A percentile compares a stretch with the other conserved stretches of the same genome.
These are phyloP conservation scores for Pelecanoides urinatrix DNA, from an alignment of 2,113 vertebrate genomes.

Conservation along the genomic window DNA sequence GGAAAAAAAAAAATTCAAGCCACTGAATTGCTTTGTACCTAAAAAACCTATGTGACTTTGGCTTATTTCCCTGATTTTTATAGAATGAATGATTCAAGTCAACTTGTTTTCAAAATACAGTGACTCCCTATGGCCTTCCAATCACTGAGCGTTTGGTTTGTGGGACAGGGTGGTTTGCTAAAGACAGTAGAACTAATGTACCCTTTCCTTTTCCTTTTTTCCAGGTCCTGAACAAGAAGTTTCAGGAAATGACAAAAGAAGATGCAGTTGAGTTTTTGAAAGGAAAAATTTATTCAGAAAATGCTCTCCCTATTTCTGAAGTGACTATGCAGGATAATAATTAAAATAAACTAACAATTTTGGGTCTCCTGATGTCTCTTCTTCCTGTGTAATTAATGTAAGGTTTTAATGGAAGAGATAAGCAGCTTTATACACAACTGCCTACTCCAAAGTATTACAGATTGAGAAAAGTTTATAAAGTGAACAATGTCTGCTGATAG, in stretches of 20 bases:
- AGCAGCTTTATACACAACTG: background rate
- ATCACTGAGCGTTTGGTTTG: background rate
- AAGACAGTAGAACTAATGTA: background rate
- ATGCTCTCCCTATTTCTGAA: background rate
- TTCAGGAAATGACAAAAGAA: conserved; percentile 69
- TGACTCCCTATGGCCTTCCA: background rate
- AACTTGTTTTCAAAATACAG: background rate
- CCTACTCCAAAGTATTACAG: background rate
- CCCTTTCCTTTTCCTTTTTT: background rate
- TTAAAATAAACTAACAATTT: conserved; percentile 45
- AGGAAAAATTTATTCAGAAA: conserved; percentile 68
- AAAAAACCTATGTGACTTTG: background rate
- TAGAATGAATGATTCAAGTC: background rate
- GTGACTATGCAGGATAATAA: background rate
- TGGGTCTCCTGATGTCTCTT: background rate
- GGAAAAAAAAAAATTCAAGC: background rate
- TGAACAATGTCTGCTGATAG: background rate
- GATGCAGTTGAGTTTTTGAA: conserved; percentile 68
- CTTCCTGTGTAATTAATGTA: background rate
- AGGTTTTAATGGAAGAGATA: background rate
- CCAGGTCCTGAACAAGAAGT: conserved; percentile 75
- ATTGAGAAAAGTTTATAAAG: background rate
- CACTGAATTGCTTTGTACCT: background rate
- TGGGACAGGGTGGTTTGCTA: background rate
- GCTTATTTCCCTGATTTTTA: background rate